Evolutionary conservation across 2,797 vertebrate genomes (phyloP).

Genomic region (Anguilla pacifica): DNA sequence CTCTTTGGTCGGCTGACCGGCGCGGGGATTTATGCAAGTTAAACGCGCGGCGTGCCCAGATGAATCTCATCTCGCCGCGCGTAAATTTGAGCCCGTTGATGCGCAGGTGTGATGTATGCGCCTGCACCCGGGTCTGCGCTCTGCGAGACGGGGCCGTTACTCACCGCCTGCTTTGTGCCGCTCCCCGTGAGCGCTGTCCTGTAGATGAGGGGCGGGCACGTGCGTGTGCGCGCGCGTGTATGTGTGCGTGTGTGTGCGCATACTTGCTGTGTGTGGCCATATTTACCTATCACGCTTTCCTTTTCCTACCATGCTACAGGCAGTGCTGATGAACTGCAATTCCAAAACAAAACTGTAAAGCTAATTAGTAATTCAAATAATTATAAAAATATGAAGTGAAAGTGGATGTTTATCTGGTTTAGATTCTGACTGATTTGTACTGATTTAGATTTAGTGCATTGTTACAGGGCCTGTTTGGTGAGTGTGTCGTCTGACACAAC

Average conservation of each 20-base stretch:
- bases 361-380: too few relatives aligned
- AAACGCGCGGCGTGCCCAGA: slow-evolving; percentile 50
- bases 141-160: slow-evolving; percentile 56
- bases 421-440: not conserved
- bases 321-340: not conserved
- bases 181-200: slow-evolving; percentile 2
- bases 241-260: not conserved
- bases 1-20: slow-evolving; percentile 59
- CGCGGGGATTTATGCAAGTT: slow-evolving; percentile 68
- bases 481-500: not conserved
- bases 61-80: slow-evolving; percentile 54
- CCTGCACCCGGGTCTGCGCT: slow-evolving; percentile 37
- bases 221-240: not conserved
- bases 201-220: too few relatives aligned
- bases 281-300: not conserved
- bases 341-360: not conserved
- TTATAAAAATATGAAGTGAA: too few relatives aligned
- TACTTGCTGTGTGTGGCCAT: not conserved
- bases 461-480: not conserved
- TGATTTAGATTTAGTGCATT: not conserved
- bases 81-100: slow-evolving; percentile 67
- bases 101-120: slow-evolving; percentile 59
- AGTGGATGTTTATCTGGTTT: too few relatives aligned
- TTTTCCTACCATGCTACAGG: not conserved
- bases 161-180: slow-evolving; percentile 53